Base-by-base conservation (phyloP, 2,797 vertebrate genomes). In the Spondyliosoma cantharus region DNA sequence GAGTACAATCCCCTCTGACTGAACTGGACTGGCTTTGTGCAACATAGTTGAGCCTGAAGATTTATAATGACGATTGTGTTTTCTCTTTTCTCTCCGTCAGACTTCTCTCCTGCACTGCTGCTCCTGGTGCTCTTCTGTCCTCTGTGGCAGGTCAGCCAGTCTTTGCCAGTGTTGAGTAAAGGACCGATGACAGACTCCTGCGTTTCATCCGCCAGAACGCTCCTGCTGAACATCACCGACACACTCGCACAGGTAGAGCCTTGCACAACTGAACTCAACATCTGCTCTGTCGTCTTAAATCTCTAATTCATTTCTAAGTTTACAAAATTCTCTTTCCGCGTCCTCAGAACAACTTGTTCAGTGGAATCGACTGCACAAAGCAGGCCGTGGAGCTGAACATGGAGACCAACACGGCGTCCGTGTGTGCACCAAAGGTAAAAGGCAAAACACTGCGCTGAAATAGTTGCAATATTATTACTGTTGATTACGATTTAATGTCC, bases 401-500 rank as follows among this genome's bases (percentile, higher is more conserved):
- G 8, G 24, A 72, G 25, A 92, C 82, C 1, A 60, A 71, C 50
- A 95, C 92, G 0, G 12, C 87, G 0, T 83, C 74, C 25, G 90
- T 71, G 4, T 96, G 95, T 64, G 59, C 76, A 13, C 93, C 94
- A 49, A 70, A 79, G 88, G 94, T 95, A 90, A 22, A n/a, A 45
- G 43, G 12, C 14, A 45, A 11, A 45, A 43, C 3, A 48, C 20
- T 3, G 7, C 57, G 29, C 59, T 46, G 1, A 43, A 72, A 53
- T 17, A 64, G 14, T 15, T 2, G 5, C 12, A 45, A 45, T 45
- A 45, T 45, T 13, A 3, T 45, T 4, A 45, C 7, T 5, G 19
- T 43, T n/a, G 0, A 19, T 5, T 2, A 15, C 2, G 3, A 9
- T 67, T 12, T 60, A 20, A 27, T 57, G 13, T 42, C 54, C 8